Base-by-base conservation (phyloP, 2,797 vertebrate species). In the Chelon labrosus region DNA sequence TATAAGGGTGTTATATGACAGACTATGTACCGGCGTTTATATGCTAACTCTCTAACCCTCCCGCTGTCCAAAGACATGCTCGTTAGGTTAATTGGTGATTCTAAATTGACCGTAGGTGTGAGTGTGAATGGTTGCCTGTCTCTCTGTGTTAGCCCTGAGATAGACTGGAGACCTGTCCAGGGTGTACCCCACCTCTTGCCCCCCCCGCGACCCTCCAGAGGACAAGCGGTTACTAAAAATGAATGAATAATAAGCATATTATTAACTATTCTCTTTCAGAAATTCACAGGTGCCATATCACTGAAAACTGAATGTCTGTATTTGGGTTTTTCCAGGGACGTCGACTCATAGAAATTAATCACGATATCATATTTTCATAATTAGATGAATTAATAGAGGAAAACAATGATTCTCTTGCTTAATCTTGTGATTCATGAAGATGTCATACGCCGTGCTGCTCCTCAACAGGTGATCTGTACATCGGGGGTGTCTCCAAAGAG, bases 401-500 rank as follows among this genome's bases (percentile, higher is more conserved):
- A 50, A 53, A 20, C 46, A 14, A 16, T 46, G 39, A 20, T 19
- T 44, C 31, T 31, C 31, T 31, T 7, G 5, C 31, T 5, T 31
- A 7, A 31, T 31, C 31, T 31, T 1, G 31, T 47, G n/a, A 5
- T 66, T 61, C 64, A 54, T 50, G 9, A 72, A 75, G 73, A 67
- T 79, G 54, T 62, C 59, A 56, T 49, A 78, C 42, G 76, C 22
- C 50, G 16, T 52, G 41, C 44, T 73, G 12, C 63, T 59, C 38
- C 7, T 64, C 82, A 31, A 62, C 93, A 99, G 98, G 97, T 95
- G 97, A 99, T 86, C 93, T 99, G 70, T 99, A 95, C 75, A 96
- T 99, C 27, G 98, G 97, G 88, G 98, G 98, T 64, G 95, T 99
- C 81, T 96, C 97, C 82, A 99, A 98, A 94, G 97, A 99, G 75